These are phyloP conservation scores for Protosalanx chinensis DNA, from an alignment of 2,797 vertebrate species.

Conservation along the genomic window DNA sequence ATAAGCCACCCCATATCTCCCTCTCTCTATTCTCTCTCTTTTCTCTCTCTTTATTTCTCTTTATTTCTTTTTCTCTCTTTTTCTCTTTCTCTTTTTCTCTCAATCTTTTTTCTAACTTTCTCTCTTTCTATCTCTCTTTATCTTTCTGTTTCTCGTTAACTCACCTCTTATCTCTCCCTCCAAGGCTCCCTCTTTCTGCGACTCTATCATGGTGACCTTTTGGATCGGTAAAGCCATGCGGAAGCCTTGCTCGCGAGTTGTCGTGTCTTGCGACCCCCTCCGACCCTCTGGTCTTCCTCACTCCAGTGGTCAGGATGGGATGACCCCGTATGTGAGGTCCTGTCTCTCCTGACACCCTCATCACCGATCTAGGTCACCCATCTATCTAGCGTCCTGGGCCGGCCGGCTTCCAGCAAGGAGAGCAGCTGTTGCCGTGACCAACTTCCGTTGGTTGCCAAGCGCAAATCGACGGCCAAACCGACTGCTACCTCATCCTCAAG, in stretches of 20 bases:
- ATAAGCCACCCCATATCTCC: neutral
- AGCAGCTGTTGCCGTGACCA: too few relatives aligned
- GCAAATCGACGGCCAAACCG: too few relatives aligned
- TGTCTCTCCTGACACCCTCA: neutral
- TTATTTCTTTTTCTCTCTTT: neutral
- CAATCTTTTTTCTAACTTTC: too few relatives aligned
- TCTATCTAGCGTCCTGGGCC: neutral
- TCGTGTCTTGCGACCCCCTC: too few relatives aligned
- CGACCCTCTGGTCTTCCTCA: neutral
- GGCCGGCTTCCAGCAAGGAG: too few relatives aligned
- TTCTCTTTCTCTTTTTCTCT: too few relatives aligned
- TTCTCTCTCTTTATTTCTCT: neutral
- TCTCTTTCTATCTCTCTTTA: too few relatives aligned
- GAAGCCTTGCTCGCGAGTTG: neutral
- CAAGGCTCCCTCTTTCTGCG: too few relatives aligned
- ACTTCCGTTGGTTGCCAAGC: too few relatives aligned
- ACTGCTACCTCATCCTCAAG: neutral
- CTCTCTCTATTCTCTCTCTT: neutral
- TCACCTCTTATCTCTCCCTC: neutral
- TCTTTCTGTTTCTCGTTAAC: too few relatives aligned
- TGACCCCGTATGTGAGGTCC: slow-evolving; percentile 9
- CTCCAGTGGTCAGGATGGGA: neutral
- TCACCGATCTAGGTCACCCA: slow-evolving; percentile 27
- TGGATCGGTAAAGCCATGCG: neutral
- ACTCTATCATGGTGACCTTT: neutral